A percentile compares a stretch with the other conserved stretches of the same genome.
Conservation (phyloP, 1,140 invertebrate species). For the Sminthurinus signatus region DNA sequence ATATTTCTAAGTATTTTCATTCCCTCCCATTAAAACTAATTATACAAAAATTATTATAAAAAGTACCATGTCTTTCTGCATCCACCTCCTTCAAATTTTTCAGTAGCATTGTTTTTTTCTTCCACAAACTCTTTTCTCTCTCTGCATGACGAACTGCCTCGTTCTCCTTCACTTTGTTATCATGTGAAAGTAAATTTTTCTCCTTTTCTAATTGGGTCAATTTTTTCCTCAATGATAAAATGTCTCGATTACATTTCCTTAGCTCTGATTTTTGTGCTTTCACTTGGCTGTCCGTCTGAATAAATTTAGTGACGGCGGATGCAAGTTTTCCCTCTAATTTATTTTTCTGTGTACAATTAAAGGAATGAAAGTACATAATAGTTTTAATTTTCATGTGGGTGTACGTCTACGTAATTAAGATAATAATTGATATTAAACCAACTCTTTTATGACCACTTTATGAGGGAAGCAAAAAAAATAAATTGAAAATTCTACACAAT, state of each 20-base stretch:
- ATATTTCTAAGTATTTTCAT: too few species aligned
- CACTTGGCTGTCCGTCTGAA: not conserved
- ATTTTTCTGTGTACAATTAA: not conserved
- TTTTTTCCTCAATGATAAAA: slow-evolving; percentile 15
- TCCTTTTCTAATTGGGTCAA: slow-evolving; percentile 21
- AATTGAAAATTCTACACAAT: too few species aligned
- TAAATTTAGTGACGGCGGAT: not conserved
- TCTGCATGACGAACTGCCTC: not conserved
- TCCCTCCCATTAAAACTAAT: too few species aligned
- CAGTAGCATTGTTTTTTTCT: slow-evolving; percentile 17
- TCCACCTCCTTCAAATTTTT: slow-evolving; percentile 19
- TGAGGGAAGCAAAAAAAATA: too few species aligned
- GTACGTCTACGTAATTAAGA: too few species aligned
- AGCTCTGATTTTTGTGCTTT: slow-evolving; percentile 6
- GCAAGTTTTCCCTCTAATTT: slow-evolving; percentile 14
- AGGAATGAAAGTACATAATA: too few species aligned
- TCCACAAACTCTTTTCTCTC: not conserved
- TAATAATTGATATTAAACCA: too few species aligned
- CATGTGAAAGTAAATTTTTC: slow-evolving; percentile 19
- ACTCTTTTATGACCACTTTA: too few species aligned
- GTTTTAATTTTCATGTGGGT: too few species aligned
- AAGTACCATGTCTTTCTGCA: slow-evolving; percentile 17
- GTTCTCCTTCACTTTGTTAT: slow-evolving; percentile 20
- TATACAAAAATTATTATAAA: too few species aligned
- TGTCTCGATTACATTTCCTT: slow-evolving; percentile 23